Evolutionary conservation across 2,113 vertebrate genomes (phyloP).

Genomic region (Sorex fumeus): DNA sequence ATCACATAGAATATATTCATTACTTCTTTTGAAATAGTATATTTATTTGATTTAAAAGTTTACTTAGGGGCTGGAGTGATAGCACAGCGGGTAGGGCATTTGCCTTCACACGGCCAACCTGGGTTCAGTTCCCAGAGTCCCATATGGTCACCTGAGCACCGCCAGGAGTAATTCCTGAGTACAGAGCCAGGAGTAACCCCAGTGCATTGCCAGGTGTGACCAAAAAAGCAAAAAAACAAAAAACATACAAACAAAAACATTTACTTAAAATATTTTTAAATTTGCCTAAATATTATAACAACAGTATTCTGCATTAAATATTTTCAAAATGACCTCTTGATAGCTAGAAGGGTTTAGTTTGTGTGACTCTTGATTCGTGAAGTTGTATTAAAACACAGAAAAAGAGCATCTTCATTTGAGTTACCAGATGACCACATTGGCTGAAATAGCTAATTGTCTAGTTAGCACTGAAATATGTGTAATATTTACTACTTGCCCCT

Average conservation of each 20-base stretch:
- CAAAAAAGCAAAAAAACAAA: too few relatives aligned
- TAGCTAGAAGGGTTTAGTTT: slow-evolving; percentile 24
- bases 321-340: slow-evolving; percentile 5
- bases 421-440: not conserved
- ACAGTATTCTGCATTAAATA: not conserved
- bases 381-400: not conserved
- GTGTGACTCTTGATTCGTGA: not conserved
- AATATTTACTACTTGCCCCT: not conserved
- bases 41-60: slow-evolving; percentile 15
- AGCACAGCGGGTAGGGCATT: too few relatives aligned
- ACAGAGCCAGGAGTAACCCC: too few relatives aligned
- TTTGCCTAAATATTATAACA: not conserved
- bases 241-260: too few relatives aligned
- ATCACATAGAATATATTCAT: slow-evolving; percentile 43
- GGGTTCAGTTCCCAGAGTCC: too few relatives aligned
- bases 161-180: too few relatives aligned
- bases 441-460: not conserved
- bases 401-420: not conserved
- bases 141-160: too few relatives aligned
- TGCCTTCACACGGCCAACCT: too few relatives aligned
- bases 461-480: not conserved
- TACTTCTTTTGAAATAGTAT: slow-evolving; percentile 18
- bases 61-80: too few relatives aligned
- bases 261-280: not conserved
- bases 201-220: too few relatives aligned